Evolutionary conservation across 2,888 invertebrate species (phyloP), one percentile per base, ranked within the genome.

Genomic region (Argyresthia albistria): DNA sequence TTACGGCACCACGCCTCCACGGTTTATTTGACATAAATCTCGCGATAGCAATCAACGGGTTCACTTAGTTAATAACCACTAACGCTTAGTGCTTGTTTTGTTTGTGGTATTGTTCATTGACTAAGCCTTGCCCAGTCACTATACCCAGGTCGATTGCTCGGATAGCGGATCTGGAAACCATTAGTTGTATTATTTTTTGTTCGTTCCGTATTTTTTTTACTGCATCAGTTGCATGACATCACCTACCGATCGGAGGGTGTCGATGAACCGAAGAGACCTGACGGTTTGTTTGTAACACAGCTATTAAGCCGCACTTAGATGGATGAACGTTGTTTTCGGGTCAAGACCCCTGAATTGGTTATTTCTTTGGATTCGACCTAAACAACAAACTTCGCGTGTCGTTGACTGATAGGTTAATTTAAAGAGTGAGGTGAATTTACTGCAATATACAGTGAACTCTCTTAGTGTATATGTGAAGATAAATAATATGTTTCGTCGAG

Each of bases 21-120:
- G 69, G 69, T 73, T 69, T 70, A 68, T 77, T 76, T 73, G 71
- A 54, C 57, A 60, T 64, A 59, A 64, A 64, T 65, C 60, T 66
- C 61, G 60, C 62, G 63, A 63, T 58, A 62, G 58, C 64, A 64
- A 64, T 69, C 61, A 65, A 66, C 68, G 58, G 61, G n/a, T 63
- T 64, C 61, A 63, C 63, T 64, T 63, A 57, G 62, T 68, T 69
- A 69, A 69, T 65, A 61, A 62, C 58, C 57, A 61, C 60, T 66
- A 62, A 64, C 61, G 61, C 59, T 62, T 35, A 45, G 14, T 45
- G 15, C 12, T 15, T 14, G 14, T 12, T 14, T 15, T 4, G 12
- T 43, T 43, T 43, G 12, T 43, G 45, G 14, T 14, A 14, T 12
- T 45, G 9, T 15, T 14, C 45, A 45, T 45, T 15, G 14, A 45